Conservation (phyloP, 1,140 invertebrate species). For the Drosophila kohkoa region DNA sequence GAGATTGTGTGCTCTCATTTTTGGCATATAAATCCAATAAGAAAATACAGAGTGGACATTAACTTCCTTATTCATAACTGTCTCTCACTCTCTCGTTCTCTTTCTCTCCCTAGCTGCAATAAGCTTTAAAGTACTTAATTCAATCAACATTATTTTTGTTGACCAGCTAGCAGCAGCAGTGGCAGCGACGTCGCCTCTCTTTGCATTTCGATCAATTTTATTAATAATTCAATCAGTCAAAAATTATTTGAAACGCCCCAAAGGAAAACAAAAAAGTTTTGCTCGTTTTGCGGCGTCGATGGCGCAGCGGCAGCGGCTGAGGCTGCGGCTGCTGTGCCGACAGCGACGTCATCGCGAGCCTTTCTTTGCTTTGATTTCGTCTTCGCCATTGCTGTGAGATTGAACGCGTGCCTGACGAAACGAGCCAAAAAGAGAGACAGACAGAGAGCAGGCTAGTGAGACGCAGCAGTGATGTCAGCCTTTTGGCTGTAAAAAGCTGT, state of each 20-base stretch:
- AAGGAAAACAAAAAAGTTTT: constrained; percentile 82
- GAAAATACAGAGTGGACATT: not conserved
- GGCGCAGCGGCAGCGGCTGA: constrained; percentile 11
- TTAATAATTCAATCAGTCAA: constrained; percentile 84
- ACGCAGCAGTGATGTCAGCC: too few relatives aligned
- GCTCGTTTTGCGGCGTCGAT: constrained; percentile 40
- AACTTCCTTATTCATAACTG: not conserved
- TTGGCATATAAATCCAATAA: not conserved
- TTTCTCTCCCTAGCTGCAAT: not conserved
- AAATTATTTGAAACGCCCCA: constrained; percentile 83
- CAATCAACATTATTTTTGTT: constrained; percentile 64
- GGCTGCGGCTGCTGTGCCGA: constrained; percentile 10
- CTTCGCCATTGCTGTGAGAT: not conserved
- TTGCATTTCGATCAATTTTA: constrained; percentile 84
- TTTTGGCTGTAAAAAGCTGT: too few relatives aligned
- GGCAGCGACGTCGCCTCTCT: constrained; percentile 48
- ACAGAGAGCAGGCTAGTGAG: not conserved
- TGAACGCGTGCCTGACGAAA: not conserved
- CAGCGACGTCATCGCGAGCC: constrained; percentile 37
- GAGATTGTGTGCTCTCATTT: not conserved
- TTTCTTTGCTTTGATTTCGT: constrained; percentile 50
- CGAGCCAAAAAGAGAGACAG: not conserved
- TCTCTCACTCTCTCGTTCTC: not conserved
- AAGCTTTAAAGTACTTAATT: constrained; percentile 59
- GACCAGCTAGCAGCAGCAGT: constrained; percentile 52